Conservation (phyloP, 2,797 vertebrate genomes). For the Otus scops region DNA sequence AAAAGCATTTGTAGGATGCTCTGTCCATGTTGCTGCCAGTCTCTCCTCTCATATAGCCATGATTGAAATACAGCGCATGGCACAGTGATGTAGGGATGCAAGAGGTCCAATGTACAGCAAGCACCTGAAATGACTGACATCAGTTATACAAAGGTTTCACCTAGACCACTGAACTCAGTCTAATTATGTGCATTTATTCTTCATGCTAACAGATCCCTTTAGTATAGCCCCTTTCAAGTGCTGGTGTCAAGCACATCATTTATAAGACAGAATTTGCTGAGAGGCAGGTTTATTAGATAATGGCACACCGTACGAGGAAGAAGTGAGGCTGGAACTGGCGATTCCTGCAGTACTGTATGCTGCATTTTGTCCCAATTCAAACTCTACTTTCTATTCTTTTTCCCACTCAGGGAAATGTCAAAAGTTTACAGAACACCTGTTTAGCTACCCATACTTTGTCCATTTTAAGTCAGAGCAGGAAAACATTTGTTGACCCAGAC, state of each 20-base stretch:
- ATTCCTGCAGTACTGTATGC: neutral
- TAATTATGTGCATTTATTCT: slow-evolving; percentile 40
- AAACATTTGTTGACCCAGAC: slow-evolving; percentile 60
- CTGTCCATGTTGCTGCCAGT: neutral
- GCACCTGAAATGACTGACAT: neutral
- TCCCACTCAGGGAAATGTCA: neutral
- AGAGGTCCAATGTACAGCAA: neutral
- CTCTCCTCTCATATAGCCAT: rapidly evolving
- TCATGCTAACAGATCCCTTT: neutral
- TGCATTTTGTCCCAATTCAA: slow-evolving; percentile 8
- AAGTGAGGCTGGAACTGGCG: neutral
- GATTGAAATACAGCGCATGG: neutral
- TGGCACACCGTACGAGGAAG: neutral
- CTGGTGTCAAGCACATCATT: neutral
- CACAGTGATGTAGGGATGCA: neutral
- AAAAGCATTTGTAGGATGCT: neutral
- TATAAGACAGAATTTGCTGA: slow-evolving; percentile 2
- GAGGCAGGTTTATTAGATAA: slow-evolving; percentile 26
- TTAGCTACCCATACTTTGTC: slow-evolving; percentile 21
- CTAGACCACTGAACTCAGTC: slow-evolving; percentile 6
- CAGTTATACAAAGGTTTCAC: neutral
- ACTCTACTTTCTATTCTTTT: neutral
- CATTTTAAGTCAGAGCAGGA: slow-evolving; percentile 36
- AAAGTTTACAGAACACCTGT: slow-evolving; percentile 19
- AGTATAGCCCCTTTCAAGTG: neutral